Evolutionary conservation across 2,797 vertebrate species (phyloP), one percentile per base, ranked within the genome.

Genomic region (Nothura maculosa): DNA sequence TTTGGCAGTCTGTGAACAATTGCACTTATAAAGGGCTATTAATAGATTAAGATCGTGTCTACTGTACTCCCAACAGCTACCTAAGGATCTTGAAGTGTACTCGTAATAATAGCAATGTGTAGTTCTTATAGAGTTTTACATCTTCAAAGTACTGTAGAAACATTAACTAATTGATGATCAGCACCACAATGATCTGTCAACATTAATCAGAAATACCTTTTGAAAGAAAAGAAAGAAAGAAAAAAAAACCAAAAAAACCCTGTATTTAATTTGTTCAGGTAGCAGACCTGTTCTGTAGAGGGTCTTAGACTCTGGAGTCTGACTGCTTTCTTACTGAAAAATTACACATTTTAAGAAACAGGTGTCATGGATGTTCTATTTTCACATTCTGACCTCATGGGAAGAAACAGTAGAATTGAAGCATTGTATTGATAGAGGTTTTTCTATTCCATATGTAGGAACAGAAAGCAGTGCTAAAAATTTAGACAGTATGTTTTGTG

Each of bases 11-110:
- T 93, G 0, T 2, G 85, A 96, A 86, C 55, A 82, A 74, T 66
- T 83, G 87, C 80, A 82, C 67, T 90, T 91, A 90, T 42, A 89
- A 88, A 94, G 38, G 47, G 30, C 72, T 95, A 95, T 94, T 96
- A 96, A 96, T 96, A 96, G 93, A 93, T 93, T 95, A 94, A 79
- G 72, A 96, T 95, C 42, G 1, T 84, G 94, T 95, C 95, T 96
- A 27, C 92, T 89, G 67, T 92, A 85, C 91, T 95, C 89, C 81
- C 89, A 95, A 79, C 91, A 92, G 84, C 89, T 96, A 82, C 84
- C 84, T 80, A 67, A 95, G 74, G 77, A 95, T 92, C 89, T 77
- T 94, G 78, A 96, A 92, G 85, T 81, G 78, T 88, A 61, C 89
- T 94, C 0, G 1, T 87, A 94, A 93, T 90, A 94, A 91, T 25